Percentiles rank a stretch among this genome's conserved stretches.
Evolutionary conservation across 1,140 invertebrate species (phyloP).

Genomic region (Catajapyx aquilonaris): DNA sequence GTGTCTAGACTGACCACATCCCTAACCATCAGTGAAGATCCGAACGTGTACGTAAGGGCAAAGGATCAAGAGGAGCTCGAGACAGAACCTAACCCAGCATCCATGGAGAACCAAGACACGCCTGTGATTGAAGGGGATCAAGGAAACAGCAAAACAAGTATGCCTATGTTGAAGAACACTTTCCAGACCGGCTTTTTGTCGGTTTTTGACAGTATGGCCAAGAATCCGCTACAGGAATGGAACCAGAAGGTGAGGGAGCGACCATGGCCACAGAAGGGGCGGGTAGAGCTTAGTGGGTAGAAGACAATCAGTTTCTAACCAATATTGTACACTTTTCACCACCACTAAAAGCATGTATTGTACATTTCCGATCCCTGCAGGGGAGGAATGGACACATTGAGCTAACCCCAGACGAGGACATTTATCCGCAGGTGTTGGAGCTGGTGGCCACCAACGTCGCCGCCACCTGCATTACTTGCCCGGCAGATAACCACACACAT

Average conservation of each 20-base stretch:
- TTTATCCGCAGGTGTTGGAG: slow-evolving; percentile 95
- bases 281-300: no score
- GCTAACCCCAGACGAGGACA: slow-evolving; percentile 97
- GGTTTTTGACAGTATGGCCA: slow-evolving; percentile 96
- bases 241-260: slow-evolving; percentile 99
- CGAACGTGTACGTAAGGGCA: no score
- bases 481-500: slow-evolving; percentile 88
- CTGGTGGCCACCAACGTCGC: slow-evolving; percentile 98
- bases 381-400: slow-evolving; percentile 99
- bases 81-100: no score
- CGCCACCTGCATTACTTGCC: slow-evolving; percentile 96
- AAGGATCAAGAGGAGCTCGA: no score
- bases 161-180: slow-evolving; percentile 99
- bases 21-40: no score
- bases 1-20: no score
- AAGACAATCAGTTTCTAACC: neutral
- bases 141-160: no score
- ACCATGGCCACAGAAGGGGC: no score
- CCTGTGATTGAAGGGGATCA: no score
- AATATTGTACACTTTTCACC: slow-evolving; percentile 15
- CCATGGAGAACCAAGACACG: no score
- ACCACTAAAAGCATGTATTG: no score
- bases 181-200: slow-evolving; percentile 98
- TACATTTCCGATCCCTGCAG: no score
- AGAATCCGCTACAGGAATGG: slow-evolving; percentile 98